Evolutionary conservation across 2,113 vertebrate species (phyloP).

Genomic region (Alexandromys fortis): DNA sequence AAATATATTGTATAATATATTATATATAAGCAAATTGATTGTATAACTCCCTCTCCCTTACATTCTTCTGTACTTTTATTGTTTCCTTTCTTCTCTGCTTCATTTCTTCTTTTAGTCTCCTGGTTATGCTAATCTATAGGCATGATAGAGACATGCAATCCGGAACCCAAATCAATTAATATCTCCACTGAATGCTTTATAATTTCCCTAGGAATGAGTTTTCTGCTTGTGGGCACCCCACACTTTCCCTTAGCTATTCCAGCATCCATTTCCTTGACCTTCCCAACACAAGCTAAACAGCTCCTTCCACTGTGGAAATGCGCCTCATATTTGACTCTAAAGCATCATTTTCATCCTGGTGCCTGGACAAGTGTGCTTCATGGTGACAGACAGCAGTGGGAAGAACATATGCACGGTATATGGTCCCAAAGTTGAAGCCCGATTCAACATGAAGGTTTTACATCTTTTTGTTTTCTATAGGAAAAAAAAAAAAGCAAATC

Average conservation of each 20-base stretch:
- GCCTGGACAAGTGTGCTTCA: neutral
- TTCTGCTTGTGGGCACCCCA: neutral
- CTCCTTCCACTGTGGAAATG: neutral
- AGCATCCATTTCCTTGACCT: neutral
- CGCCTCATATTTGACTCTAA: neutral
- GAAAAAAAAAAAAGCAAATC: constrained; percentile 82
- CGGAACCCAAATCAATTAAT: neutral
- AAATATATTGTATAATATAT: neutral
- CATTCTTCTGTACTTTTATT: neutral
- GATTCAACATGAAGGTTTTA: constrained; percentile 36
- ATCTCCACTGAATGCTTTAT: neutral
- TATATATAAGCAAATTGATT: neutral
- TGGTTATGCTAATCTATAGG: neutral
- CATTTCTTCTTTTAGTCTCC: neutral
- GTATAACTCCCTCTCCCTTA: neutral
- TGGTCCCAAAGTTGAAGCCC: neutral
- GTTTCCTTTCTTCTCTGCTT: neutral
- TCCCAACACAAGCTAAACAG: neutral
- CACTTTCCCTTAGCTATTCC: neutral
- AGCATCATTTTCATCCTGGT: neutral
- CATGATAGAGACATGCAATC: neutral
- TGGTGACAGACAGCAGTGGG: neutral
- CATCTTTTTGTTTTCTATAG: constrained; percentile 53
- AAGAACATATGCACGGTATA: neutral
- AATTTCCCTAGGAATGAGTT: neutral